Evolutionary conservation across 2,113 vertebrate genomes (phyloP), one percentile per base, ranked within the genome.

Genomic region (Puffinus mauretanicus): DNA sequence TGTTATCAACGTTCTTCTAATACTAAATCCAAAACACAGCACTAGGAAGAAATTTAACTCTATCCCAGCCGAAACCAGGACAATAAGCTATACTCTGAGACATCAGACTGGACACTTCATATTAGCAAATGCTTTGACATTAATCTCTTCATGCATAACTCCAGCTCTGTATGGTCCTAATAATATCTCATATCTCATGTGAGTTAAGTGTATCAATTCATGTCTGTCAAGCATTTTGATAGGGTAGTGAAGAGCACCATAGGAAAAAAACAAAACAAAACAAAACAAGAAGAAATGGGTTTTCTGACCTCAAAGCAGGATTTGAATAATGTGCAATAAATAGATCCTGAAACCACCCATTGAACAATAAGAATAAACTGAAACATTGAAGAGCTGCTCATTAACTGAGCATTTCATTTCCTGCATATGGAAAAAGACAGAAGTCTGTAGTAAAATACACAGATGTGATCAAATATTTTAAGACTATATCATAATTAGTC

Each of bases 301-400:
- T 86, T 89, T 91, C 64, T 91, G 93, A 89, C 55, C 64, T 91
- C 60, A 83, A 79, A 83, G 42, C 5, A 80, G 49, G 29, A 93
- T 80, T 90, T 94, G 55, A 95, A 86, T 86, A 70, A 86, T 62
- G 19, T n/a, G 36, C 22, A 87, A 77, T 54, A 91, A 93, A 88
- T 65, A 83, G 91, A 86, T 66, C 30, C 72, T 66, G 30, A 94
- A 94, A 42, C 38, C 60, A 73, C 14, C 66, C 13, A 78, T 4
- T 70, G 72, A 93, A 81, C 36, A 89, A 84, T n/a, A 13, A 77
- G 46, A 93, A 65, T 62, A 77, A 93, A 96, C 81, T 62, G 25
- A 69, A 83, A 61, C 32, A 62, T 0, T 54, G 47, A 93, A 88
- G 9, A 88, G 16, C 12, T 89, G 64, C 30, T 83, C 27, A 71